phyloP scores from a whole-genome alignment of 2,888 invertebrate genomes.

The Nemotelus pantherinus region DNA sequence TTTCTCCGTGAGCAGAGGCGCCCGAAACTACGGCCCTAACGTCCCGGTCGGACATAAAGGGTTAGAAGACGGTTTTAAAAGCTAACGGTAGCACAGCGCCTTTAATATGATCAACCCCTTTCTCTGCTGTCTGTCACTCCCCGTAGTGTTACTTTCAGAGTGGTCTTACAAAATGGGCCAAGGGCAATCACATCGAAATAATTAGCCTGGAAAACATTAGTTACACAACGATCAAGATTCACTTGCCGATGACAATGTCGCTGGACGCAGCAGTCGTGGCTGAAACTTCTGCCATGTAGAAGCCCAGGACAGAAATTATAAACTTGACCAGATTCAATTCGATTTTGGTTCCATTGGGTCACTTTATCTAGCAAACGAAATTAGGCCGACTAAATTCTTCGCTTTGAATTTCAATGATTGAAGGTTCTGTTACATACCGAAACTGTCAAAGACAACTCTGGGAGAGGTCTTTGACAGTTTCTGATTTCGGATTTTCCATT shows the following conservation, averaged over 20 bases:
- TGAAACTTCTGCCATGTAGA: slow-evolving; percentile 85
- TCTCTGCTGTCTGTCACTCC: slow-evolving; percentile 90
- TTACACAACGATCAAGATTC: no score
- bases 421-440: no score
- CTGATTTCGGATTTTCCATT: no score
- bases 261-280: slow-evolving; percentile 86
- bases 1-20: no score
- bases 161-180: slow-evolving; percentile 94
- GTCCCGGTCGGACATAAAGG: no score
- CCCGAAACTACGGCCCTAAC: no score
- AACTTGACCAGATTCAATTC: slow-evolving; percentile 91
- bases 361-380: slow-evolving; percentile 90
- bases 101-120: slow-evolving; percentile 85
- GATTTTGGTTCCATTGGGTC: slow-evolving; percentile 91
- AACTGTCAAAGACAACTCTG: no score
- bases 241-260: no score
- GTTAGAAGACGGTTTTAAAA: no score
- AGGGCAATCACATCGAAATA: slow-evolving; percentile 92
- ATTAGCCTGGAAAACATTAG: slow-evolving; percentile 62
- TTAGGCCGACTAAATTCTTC: slow-evolving; percentile 85
- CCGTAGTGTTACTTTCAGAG: slow-evolving; percentile 80
- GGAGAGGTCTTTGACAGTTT: no score
- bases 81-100: no score
- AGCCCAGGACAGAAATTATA: slow-evolving; percentile 91
- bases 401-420: slow-evolving; percentile 85